Conservation (phyloP, 1,140 invertebrate species). For the Thalassaphorura encarpata region DNA sequence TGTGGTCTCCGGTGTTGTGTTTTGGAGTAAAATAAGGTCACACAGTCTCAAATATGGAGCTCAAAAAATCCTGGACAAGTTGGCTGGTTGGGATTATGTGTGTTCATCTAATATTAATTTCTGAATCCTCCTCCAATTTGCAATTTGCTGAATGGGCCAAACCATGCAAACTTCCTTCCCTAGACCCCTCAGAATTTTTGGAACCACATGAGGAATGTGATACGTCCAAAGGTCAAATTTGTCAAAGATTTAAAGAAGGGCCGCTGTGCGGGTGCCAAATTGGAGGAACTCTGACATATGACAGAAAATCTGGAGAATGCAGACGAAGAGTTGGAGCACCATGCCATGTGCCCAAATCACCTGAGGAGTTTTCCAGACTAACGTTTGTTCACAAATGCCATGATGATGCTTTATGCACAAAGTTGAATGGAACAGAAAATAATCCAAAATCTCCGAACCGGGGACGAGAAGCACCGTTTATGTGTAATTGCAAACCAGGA, state of each 20-base stretch:
- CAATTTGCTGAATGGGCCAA: constrained; percentile 9
- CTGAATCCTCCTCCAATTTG: neutral
- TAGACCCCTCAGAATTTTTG: neutral
- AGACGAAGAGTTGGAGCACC: constrained; percentile 4
- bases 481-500: constrained; percentile 5
- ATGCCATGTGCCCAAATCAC: neutral
- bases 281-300: neutral
- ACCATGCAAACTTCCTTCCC: constrained; percentile 1
- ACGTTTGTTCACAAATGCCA: constrained; percentile 18
- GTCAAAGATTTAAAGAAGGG: constrained; percentile 19
- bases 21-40: too few species aligned
- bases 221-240: constrained; percentile 3
- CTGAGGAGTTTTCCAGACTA: neutral
- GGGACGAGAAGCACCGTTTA: neutral
- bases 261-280: constrained; percentile 14
- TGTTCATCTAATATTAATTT: too few species aligned
- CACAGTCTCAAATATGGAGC: too few species aligned
- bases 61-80: too few species aligned
- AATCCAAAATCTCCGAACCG: neutral
- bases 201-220: constrained; percentile 14
- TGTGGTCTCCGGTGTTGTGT: too few species aligned
- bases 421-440: neutral
- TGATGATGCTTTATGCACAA: constrained; percentile 9
- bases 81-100: too few species aligned
- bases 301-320: constrained; percentile 15